Conservation (phyloP, 2,113 vertebrate genomes). For the Nibea coibor region DNA sequence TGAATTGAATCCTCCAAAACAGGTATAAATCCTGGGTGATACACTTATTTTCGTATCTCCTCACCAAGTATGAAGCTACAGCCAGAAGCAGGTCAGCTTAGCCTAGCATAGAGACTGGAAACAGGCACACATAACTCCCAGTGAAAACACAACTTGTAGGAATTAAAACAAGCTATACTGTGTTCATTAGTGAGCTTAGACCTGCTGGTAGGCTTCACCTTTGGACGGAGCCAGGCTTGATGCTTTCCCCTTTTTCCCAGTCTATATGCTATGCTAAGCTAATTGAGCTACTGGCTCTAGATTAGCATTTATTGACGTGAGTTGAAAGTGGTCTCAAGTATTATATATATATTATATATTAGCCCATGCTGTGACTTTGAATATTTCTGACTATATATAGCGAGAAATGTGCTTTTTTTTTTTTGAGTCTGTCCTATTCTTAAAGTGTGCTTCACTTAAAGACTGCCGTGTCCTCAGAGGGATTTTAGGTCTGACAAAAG, state of each 20-base stretch:
- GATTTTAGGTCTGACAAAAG: neutral
- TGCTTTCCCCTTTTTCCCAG: neutral
- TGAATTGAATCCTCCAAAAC: neutral
- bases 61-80: neutral
- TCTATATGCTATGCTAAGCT: neutral
- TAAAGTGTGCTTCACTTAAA: neutral
- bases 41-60: neutral
- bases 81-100: neutral
- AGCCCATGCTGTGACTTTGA: neutral
- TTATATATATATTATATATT: no score
- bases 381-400: neutral
- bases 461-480: no score
- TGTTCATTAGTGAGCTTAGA: neutral
- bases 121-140: neutral
- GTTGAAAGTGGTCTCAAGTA: neutral
- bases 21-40: neutral
- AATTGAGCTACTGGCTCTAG: neutral
- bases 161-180: neutral
- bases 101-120: neutral
- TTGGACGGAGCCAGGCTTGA: neutral
- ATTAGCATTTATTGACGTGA: neutral
- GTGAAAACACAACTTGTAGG: neutral
- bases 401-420: neutral
- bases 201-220: neutral
- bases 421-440: neutral